Evolutionary conservation across 2,797 vertebrate species (phyloP), one percentile per base, ranked within the genome.

Genomic region (Myripristis murdjan): DNA sequence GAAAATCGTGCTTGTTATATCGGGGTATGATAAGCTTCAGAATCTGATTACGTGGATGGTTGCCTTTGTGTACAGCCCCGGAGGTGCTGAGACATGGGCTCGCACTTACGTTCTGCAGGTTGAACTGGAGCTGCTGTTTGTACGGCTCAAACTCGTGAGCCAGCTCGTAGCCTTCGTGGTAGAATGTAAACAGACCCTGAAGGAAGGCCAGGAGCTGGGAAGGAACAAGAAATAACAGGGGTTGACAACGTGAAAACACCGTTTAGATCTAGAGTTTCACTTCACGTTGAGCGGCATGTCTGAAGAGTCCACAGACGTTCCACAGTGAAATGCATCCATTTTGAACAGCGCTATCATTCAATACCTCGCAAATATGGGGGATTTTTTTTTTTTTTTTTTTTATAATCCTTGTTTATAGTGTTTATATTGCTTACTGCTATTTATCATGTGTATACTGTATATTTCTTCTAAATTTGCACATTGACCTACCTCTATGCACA

Each of bases 151-250:
- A 98, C 81, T 99, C 98, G 69, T 98, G 96, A 73, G 98, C 97
- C 82, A 99, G 93, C 85, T 99, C 98, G 44, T 99, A 99, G 87
- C 98, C 98, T 92, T 99, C 98, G 4, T 99, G 98, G 93, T 99
- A 99, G 94, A 99, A 99, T 0, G 97, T 99, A 91, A 99, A 99
- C 84, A 99, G 86, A n/a, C 98, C 98, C 92, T 99, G 98, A 75
- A 99, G 97, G 90, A 99, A 99, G 2, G 98, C 97, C 94, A 99
- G 90, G 66, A 99, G 97, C 98, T 99, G 94, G 53, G 89, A 90
- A 90, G 70, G 68, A 77, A 73, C 20, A 61, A 70, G 22, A 68
- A 69, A 65, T 6, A 49, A 62, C 5, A n/a, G 24, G 35, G 49
- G 79, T 67, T 73, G 43, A 71, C 37, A 12, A 35, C 54, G 26